A percentile compares a stretch with the other conserved stretches of the same genome.
Evolutionary conservation across 2,888 invertebrate species (phyloP).

Genomic region (Habrosyne pyritoides): DNA sequence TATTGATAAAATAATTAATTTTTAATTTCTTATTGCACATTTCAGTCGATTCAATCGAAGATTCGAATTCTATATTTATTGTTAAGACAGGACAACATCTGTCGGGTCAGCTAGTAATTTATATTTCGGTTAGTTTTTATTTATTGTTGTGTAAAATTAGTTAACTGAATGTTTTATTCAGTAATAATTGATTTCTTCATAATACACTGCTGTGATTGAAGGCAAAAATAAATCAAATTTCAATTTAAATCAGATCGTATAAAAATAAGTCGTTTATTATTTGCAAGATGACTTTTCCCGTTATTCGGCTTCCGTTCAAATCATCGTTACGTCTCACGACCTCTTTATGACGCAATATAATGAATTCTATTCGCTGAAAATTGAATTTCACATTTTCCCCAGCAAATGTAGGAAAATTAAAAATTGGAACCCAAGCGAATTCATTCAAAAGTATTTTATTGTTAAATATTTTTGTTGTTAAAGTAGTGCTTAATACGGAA

Average conservation of each 20-base stretch:
- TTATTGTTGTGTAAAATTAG: too few relatives aligned
- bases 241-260: neutral
- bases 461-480: conserved; percentile 1
- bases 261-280: neutral
- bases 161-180: too few relatives aligned
- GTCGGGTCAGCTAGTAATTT: too few relatives aligned
- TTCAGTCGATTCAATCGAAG: too few relatives aligned
- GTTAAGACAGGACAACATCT: too few relatives aligned
- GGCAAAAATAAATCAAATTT: neutral
- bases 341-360: conserved; percentile 19
- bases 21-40: too few relatives aligned
- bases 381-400: conserved; percentile 20
- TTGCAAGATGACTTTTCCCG: neutral
- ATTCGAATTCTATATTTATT: too few relatives aligned
- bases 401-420: neutral
- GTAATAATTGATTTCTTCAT: too few relatives aligned
- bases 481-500: neutral
- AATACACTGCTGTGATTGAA: too few relatives aligned
- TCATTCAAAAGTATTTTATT: neutral
- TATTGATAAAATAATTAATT: too few relatives aligned
- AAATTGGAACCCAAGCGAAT: neutral
- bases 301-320: conserved; percentile 13
- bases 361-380: conserved; percentile 23
- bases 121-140: too few relatives aligned
- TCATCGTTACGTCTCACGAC: conserved; percentile 20